These are phyloP conservation scores for Clytia hemisphaerica DNA, from an alignment of 30 jellyfish, hydroid and myxozoan species.

Conservation along the genomic window DNA sequence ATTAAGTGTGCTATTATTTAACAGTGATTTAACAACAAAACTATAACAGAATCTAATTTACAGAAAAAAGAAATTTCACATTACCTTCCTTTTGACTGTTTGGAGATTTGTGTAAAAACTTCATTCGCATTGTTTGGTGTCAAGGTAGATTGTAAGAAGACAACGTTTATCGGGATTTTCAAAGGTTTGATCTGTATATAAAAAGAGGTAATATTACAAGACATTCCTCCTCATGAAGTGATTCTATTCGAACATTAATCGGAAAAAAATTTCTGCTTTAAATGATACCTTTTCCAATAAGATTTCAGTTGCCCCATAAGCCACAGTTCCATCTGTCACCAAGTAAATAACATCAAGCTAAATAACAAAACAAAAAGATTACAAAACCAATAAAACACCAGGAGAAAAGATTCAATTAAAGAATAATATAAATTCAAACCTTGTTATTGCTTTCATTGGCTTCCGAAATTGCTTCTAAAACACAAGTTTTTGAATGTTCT, in stretches of 20 bases:
- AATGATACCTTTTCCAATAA: conserved; percentile 57
- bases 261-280: no score
- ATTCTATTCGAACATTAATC: no score
- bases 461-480: conserved; percentile 47
- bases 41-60: no score
- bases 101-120: no score
- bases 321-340: conserved; percentile 66
- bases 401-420: neutral
- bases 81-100: no score
- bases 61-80: no score
- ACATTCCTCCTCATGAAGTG: no score
- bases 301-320: conserved; percentile 48
- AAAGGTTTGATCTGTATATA: conserved; percentile 64
- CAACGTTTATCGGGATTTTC: conserved; percentile 61
- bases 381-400: neutral
- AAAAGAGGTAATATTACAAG: neutral
- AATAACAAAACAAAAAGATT: neutral
- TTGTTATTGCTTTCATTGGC: conserved; percentile 12
- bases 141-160: conserved; percentile 44
- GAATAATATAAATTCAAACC: no score
- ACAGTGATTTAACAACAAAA: no score
- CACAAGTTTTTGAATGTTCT: conserved; percentile 34
- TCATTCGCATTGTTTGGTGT: no score
- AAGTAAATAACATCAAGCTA: conserved; percentile 86
- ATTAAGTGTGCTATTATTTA: no score